A percentile compares a stretch with the other conserved stretches of the same genome.
Conservation (phyloP, 2,113 vertebrate genomes). For the Cyphomyrus plagiostoma region DNA sequence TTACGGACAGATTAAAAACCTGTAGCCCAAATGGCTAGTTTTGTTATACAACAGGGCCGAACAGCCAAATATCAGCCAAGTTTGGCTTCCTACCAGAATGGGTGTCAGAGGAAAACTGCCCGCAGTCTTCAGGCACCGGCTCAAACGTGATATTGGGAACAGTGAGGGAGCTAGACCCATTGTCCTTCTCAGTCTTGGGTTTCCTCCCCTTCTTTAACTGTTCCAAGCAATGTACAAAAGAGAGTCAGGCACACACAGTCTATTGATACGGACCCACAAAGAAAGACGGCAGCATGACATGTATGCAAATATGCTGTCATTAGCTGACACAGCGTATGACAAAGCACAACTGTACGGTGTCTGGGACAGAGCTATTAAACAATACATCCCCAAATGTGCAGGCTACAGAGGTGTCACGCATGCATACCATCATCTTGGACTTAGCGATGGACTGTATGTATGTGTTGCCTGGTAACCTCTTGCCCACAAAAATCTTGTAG, state of each 20-base stretch:
- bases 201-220: constrained; percentile 83
- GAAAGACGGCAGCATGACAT: not conserved
- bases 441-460: constrained; percentile 71
- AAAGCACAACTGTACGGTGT: not conserved
- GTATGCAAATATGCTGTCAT: not conserved
- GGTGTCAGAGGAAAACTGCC: constrained; percentile 50
- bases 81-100: not conserved
- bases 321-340: not conserved
- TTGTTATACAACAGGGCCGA: not conserved
- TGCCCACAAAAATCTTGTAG: constrained; percentile 85
- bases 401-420: not conserved
- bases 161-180: constrained; percentile 58
- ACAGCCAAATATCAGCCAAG: not conserved
- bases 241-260: not conserved
- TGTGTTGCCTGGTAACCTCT: constrained; percentile 55
- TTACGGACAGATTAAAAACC: not conserved
- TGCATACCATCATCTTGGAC: constrained; percentile 71
- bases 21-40: not conserved
- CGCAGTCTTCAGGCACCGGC: constrained; percentile 59
- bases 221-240: constrained; percentile 2
- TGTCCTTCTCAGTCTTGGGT: constrained; percentile 75
- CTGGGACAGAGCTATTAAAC: not conserved
- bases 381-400: not conserved
- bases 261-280: not conserved
- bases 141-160: constrained; percentile 79